These are phyloP conservation scores for Cyanistes caeruleus DNA, from an alignment of 2,113 vertebrate genomes.

Conservation along the genomic window DNA sequence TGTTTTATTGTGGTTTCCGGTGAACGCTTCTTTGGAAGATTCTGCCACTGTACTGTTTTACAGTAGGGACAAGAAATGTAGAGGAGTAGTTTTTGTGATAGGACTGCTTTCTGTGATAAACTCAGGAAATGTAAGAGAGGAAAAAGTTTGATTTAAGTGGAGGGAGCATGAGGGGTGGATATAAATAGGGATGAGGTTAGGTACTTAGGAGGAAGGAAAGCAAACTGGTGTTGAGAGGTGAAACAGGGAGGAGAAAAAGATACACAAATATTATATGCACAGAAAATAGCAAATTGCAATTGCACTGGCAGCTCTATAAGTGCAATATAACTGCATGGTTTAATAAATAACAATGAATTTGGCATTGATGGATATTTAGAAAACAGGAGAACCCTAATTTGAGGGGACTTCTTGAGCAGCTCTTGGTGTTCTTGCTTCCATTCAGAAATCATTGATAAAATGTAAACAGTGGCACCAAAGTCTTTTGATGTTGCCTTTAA, in stretches of 20 bases:
- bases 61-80: fast-evolving
- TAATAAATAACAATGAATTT: background rate
- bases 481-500: background rate
- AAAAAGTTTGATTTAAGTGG: background rate
- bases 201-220: background rate
- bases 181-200: background rate
- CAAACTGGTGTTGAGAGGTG: background rate
- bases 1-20: background rate
- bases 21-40: background rate
- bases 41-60: background rate
- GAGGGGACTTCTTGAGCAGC: background rate
- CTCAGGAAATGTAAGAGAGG: background rate
- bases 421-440: background rate
- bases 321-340: background rate
- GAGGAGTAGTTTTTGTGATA: background rate
- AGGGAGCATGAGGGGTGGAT: background rate
- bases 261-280: background rate
- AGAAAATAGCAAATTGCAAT: background rate
- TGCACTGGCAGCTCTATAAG: background rate
- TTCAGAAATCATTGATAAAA: background rate
- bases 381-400: background rate
- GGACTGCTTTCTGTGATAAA: background rate
- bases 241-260: background rate
- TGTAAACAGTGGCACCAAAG: background rate
- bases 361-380: background rate